Evolutionary conservation across 2,888 invertebrate genomes (phyloP).

Genomic region (Sialis lutaria): DNA sequence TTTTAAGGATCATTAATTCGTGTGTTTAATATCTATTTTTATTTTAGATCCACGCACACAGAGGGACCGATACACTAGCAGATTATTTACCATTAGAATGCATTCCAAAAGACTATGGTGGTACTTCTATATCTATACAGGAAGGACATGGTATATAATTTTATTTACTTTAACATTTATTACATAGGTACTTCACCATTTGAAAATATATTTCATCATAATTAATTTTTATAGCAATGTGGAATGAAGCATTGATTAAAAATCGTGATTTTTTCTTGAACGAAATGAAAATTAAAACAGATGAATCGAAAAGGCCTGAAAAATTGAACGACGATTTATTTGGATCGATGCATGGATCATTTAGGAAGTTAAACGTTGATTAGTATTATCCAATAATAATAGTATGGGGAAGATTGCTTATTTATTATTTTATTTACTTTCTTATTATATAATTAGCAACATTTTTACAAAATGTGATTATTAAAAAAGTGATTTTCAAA

Average conservation of each 20-base stretch:
- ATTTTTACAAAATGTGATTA: no score
- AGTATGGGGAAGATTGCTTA: no score
- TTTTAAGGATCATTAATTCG: neutral
- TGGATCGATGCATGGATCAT: neutral
- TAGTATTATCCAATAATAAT: neutral
- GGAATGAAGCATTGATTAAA: neutral
- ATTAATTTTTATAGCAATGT: neutral
- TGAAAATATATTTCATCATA: neutral
- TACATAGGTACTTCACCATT: no score
- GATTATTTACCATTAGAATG: neutral
- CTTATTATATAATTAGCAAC: no score
- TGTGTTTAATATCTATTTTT: neutral
- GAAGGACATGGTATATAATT: neutral
- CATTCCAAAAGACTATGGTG: neutral
- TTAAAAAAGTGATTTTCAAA: no score
- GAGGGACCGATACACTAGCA: neutral
- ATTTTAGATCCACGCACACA: neutral
- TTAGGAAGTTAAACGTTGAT: neutral
- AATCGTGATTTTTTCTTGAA: neutral
- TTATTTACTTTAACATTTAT: neutral
- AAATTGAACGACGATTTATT: neutral
- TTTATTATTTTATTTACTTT: no score
- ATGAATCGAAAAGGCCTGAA: neutral
- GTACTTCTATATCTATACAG: neutral
- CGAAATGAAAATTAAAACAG: neutral